Conservation (phyloP, 2,888 invertebrate genomes). For the Zygaena filipendulae region DNA sequence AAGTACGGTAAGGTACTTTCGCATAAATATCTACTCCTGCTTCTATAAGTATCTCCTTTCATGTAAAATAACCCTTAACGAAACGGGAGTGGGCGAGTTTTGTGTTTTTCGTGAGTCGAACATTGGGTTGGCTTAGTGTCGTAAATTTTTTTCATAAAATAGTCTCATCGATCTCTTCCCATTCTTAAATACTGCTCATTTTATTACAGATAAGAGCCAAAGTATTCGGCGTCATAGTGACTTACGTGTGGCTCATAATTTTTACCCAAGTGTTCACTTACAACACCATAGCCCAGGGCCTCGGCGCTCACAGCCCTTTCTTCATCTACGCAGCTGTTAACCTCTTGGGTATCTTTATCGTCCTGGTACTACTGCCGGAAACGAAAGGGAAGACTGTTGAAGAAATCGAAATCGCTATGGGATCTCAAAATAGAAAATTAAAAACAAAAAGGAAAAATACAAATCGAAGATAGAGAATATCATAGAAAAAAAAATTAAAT, state of each 20-base stretch:
- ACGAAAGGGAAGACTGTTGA: conserved; percentile 39
- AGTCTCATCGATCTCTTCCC: too few species aligned
- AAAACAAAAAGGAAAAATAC: conserved; percentile 36
- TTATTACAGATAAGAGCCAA: conserved; percentile 43
- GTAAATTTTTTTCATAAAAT: too few species aligned
- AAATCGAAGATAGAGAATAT: conserved; percentile 35
- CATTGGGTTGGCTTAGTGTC: too few species aligned
- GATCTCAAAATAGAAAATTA: conserved; percentile 56
- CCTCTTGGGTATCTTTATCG: conserved; percentile 26
- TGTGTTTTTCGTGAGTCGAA: too few species aligned
- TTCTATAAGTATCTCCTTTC: too few species aligned
- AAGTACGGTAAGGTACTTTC: too few species aligned
- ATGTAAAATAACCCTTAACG: too few species aligned
- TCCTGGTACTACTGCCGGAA: conserved; percentile 34
- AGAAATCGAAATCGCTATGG: conserved; percentile 20
- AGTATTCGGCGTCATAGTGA: conserved; percentile 34
- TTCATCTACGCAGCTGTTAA: conserved; percentile 32
- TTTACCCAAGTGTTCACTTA: conserved; percentile 26
- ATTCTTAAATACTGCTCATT: too few species aligned
- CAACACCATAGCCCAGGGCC: conserved; percentile 18
- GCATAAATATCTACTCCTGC: too few species aligned
- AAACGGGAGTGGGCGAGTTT: too few species aligned
- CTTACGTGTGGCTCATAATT: conserved; percentile 39
- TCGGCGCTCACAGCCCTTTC: conserved; percentile 34
- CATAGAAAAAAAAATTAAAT: too few species aligned